Evolutionary conservation across 2,113 vertebrate species (phyloP), one percentile per base, ranked within the genome.

Genomic region (Tenebrosternarchus preto): DNA sequence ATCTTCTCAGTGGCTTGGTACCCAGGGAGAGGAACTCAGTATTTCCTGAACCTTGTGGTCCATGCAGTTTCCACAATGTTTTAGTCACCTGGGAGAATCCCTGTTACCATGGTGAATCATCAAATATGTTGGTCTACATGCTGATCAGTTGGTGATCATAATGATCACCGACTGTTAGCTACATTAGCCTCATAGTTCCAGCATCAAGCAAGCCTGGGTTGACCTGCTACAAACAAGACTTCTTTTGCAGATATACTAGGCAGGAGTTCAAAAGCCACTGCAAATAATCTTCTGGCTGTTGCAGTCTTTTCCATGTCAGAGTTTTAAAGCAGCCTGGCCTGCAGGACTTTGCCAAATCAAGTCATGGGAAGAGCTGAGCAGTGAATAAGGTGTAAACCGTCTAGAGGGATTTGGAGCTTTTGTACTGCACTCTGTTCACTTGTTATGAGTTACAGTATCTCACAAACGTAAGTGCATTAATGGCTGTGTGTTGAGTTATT

Each of bases 1-100:
- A 76, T 77, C 66, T 56, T n/a, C 56, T 71, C 36, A 77, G 39
- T n/a, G 22, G 59, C n/a, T 76, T 71, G 71, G 55, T 77, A 77
- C 73, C 63, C 67, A 2, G 7, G 31, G 55, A 76, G 72, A 22
- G 29, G 25, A 56, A 61, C 33, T 6, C 25, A 33, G 20, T 27
- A 76, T 77, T 56, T 56, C 27, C 56, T 71, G 72, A 80, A 55
- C 9, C 8, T 39, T 66, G 8, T 20, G 29, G 16, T 33, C 63
- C 33, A 36, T 36, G 33, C 33, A 36, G 33, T 36, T 36, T 36
- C 33, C 33, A 36, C 33, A 6, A 6, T 29, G 27, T 19, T 33
- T 5, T 33, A 0, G 63, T 66, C 63, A 20, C 31, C 63, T 17
- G 63, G 15, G 16, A 39, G 31, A 39, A 20, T 22, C 7, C 64